Base-by-base conservation (phyloP, 2,888 invertebrate species). In the Volucella inflata region DNA sequence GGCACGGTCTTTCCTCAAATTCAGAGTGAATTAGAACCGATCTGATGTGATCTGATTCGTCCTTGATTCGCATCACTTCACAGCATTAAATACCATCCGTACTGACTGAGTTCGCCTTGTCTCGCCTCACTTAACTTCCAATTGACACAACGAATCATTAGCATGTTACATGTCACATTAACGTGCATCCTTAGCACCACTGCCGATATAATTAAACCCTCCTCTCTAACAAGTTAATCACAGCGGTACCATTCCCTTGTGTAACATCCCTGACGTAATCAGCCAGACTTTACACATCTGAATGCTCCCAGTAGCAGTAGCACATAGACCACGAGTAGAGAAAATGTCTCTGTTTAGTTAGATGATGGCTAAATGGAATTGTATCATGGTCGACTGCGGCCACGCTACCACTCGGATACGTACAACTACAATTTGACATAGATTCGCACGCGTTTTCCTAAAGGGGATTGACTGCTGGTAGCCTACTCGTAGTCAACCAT, bases 161-260 rank as follows among this genome's bases (percentile, higher is more conserved):
- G 77, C 77, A 82, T 87, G 87, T 87, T 70, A 87, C 87, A 82
- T 87, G 82, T 74, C 87, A 82, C 87, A 87, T 87, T 87, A 87
- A 82, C 81, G 59, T 72, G 72, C 80, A 48, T 59, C 55, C 65
- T 40, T 78, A 42, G 62, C 64, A 64, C 40, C 60, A 21, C 21
- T 21, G 64, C 38, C 76, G 76, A 64, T 81, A 85, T 78, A 87
- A 87, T 87, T 87, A 87, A 81, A 68, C 65, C 82, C 40, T 87
- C 87, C 82, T 78, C 77, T 74, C 44, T 74, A 78, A 87, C 87
- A 87, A 87, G 68, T 87, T 87, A 87, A 87, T 87, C 82, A 87
- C 87, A 68, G 46, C 16, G 59, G 53, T 30, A 42, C 9, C 21
- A 44, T 59, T 14, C 60, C 53, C 16, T 9, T n/a, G 59, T 14